Evolutionary conservation across 1,140 invertebrate species (phyloP), one percentile per base, ranked within the genome.

Genomic region (Heliconius congener): DNA sequence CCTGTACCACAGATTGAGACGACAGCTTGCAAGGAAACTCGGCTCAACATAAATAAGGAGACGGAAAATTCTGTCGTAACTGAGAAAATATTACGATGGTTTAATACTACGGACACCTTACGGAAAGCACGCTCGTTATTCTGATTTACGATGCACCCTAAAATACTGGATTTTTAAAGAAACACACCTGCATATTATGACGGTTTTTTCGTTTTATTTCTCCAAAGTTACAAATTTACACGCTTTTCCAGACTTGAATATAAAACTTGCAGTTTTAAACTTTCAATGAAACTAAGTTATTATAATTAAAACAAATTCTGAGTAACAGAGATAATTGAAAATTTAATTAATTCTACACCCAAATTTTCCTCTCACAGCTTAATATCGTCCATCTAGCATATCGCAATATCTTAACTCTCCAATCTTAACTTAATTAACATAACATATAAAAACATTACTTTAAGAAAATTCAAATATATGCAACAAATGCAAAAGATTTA

Each of bases 51-150:
- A 93, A 93, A 92, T 89, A 93, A 82, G 84, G 83, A 84, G 90
- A 91, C 88, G 88, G 89, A 89, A 91, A 92, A 92, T 93, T 92
- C 92, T 87, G 85, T 86, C 87, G 89, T 90, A 90, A 93, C 91
- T 91, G 90, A 93, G 91, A 90, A 94, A 93, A 93, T 93, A 94
- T 93, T 93, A 90, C 90, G 84, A 86, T 80, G 86, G 91, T 90
- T 94, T 94, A 94, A 92, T 92, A 91, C 88, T 92, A 87, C 86
- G 85, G 83, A 85, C 87, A 90, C 89, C 91, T 91, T 86, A 86
- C 86, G 90, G 91, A 87, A 91, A 87, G 84, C 84, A 85, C 78
- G 82, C 88, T 91, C 91, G 88, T 94, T 93, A 93, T 90, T 85
- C 85, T 93, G 93, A 94, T 94, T 94, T 94, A 94, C 86, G 91